Evolutionary conservation across 2,797 vertebrate genomes (phyloP), one percentile per base, ranked within the genome.

Genomic region (Poecilia velifera): DNA sequence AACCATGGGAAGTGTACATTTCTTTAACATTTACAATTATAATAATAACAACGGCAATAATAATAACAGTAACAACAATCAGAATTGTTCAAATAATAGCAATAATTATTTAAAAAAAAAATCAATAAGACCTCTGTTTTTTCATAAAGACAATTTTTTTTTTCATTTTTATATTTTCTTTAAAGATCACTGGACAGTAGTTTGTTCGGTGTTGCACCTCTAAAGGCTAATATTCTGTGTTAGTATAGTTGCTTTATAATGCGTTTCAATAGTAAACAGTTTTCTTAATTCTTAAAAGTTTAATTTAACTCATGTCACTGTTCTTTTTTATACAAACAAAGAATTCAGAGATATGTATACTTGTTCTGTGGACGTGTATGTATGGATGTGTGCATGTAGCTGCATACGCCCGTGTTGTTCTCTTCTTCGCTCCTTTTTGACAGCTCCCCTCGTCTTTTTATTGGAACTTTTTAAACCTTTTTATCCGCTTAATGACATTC

Each of bases 111-210:
- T 57, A 81, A 64, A 92, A 89, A 93, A 89, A 94, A 96, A 95
- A 94, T 90, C 93, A 93, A 93, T 95, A 94, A 95, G 92, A 95
- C 93, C 92, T 95, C 92, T 93, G 90, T 41, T 89, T 94, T 95
- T 75, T 95, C 94, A 94, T 94, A 95, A 95, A 95, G 94, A 96
- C 94, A 95, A 94, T 91, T 93, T 92, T 90, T 94, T 94, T 95
- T 90, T 82, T 85, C 74, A 46, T 85, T 85, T 85, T 83, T 91
- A 80, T 89, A 70, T 94, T 95, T 95, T 94, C 90, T 95, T 94
- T 95, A 95, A 96, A 96, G 95, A 96, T 95, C 94, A 96, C 95
- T 94, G 92, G 95, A 96, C 95, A 96, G 93, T 94, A 94, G 91
- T 96, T 96, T 96, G 94, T 96, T 96, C 93, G 92, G 92, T 90